A percentile compares a stretch with the other conserved stretches of the same genome.
These are phyloP conservation scores for Tapera naevia DNA, from an alignment of 2,797 vertebrate genomes.

Conservation along the genomic window DNA sequence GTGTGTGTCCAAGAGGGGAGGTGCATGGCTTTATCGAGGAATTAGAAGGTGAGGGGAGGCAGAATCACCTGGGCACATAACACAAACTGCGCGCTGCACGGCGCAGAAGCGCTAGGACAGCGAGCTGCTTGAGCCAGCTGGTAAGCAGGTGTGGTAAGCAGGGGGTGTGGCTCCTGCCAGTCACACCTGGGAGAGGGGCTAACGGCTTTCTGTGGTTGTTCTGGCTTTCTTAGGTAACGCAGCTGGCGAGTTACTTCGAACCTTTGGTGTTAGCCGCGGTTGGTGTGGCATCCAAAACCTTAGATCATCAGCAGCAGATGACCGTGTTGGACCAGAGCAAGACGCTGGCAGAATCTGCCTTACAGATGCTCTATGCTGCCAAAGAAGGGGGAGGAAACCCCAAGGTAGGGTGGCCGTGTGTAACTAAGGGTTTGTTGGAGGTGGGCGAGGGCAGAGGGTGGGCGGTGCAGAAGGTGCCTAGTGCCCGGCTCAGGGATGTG, in stretches of 20 bases:
- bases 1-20: not conserved
- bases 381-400: slow-evolving; percentile 98
- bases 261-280: slow-evolving; percentile 92
- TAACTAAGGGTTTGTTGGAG: not conserved
- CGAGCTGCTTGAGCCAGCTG: not conserved
- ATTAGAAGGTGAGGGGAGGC: not conserved
- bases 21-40: not conserved
- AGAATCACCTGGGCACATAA: not conserved
- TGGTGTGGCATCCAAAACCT: slow-evolving; percentile 90
- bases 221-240: slow-evolving; percentile 85
- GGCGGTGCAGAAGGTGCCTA: not conserved
- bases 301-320: slow-evolving; percentile 97
- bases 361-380: slow-evolving; percentile 97
- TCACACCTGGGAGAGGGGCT: not conserved
- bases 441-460: not conserved
- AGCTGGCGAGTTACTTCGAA: slow-evolving; percentile 95
- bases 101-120: not conserved
- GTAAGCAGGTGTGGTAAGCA: rapidly evolving
- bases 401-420: slow-evolving; percentile 79
- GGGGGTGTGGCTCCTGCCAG: not conserved
- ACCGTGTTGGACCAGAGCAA: slow-evolving; percentile 97
- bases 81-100: rapidly evolving
- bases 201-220: not conserved
- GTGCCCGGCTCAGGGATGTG: not conserved
- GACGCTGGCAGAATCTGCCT: slow-evolving; percentile 92